Base-by-base conservation (phyloP, 2,888 invertebrate genomes). In the Synanthedon myopaeformis region DNA sequence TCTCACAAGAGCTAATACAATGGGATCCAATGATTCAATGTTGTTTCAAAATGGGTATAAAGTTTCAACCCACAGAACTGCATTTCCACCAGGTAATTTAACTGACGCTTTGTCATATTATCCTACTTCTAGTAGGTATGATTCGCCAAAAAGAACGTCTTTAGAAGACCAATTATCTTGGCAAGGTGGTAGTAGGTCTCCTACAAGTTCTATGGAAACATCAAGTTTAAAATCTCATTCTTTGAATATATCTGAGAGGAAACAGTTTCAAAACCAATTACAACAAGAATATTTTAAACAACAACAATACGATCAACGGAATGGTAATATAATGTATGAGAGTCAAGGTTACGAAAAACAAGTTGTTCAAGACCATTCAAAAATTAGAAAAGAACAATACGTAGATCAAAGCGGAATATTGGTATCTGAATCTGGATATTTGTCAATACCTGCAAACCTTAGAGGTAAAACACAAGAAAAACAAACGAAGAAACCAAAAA, bases 41-140 rank as follows among this genome's bases (percentile, higher is more conserved):
- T 82, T 79, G 72, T 91, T 70, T 70, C 90, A 67, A 89, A 91
- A 92, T 65, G 92, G 93, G 53, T 92, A 91, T 67, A 92, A 92
- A 79, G 82, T 85, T 48, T 88, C 89, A 1, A 89, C 90, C 76
- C 91, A 92, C 66, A 88, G 92, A 54, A 87, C 90, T 41, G 92
- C 91, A 81, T 93, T 92, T 66, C 93, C 93, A 48, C 90, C 92
- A 1, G 91, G 92, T 4, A 91, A 90, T 70, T 89, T 95, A 23
- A 95, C 94, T 0, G 95, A 95, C 72, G 93, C 94, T 12, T 80
- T 95, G 6, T 93, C 93, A 0, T 95, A 94, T 64, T 95, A 95
- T 74, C 95, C 95, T 1, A 93, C 92, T 1, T 92, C 91, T 42
- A 90, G 88, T 52, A 78, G 91, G 59, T 91, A 91, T 61, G 91